Percentiles rank a stretch among this genome's conserved stretches.
Conservation (phyloP, 2,797 vertebrate species). For the Brotula barbata region DNA sequence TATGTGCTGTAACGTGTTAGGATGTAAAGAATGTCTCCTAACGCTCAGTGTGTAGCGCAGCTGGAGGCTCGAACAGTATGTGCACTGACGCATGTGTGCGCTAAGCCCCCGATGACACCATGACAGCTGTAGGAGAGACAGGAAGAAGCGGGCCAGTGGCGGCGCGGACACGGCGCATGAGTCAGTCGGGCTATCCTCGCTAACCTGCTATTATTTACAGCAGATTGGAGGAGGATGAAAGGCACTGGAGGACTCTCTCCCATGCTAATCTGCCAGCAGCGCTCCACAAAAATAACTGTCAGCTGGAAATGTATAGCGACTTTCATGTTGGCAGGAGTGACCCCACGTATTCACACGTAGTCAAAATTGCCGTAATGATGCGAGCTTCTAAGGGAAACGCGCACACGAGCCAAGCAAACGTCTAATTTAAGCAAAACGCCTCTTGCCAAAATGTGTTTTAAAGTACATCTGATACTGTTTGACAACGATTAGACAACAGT, state of each 20-base stretch:
- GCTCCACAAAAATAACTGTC: conserved; percentile 74
- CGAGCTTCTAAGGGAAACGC: conserved; percentile 23
- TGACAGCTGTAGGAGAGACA: conserved; percentile 52
- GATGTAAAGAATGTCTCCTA: too few relatives aligned
- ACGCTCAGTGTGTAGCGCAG: too few relatives aligned
- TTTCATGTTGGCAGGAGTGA: conserved; percentile 59
- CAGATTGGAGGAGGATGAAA: conserved; percentile 70
- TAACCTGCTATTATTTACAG: conserved; percentile 77
- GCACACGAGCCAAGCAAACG: conserved; percentile 16
- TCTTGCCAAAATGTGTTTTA: conserved; percentile 6
- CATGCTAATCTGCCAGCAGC: conserved; percentile 72
- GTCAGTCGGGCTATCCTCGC: conserved; percentile 70
- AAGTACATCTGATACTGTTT: conserved; percentile 14
- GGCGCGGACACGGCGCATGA: conserved; percentile 63
- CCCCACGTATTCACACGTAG: conserved; percentile 37
- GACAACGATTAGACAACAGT: conserved; percentile 1
- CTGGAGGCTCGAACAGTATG: too few relatives aligned
- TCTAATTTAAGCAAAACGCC: conserved; percentile 19
- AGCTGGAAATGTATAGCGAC: conserved; percentile 57
- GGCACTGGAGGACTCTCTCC: conserved; percentile 53
- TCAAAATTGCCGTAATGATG: conserved; percentile 29
- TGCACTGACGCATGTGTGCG: too few relatives aligned
- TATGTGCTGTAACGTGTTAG: too few relatives aligned
- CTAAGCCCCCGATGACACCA: conserved; percentile 45
- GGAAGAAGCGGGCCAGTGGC: conserved; percentile 56